Evolutionary conservation across 2,113 vertebrate genomes (phyloP), one percentile per base, ranked within the genome.

Genomic region (Oceanites oceanicus): DNA sequence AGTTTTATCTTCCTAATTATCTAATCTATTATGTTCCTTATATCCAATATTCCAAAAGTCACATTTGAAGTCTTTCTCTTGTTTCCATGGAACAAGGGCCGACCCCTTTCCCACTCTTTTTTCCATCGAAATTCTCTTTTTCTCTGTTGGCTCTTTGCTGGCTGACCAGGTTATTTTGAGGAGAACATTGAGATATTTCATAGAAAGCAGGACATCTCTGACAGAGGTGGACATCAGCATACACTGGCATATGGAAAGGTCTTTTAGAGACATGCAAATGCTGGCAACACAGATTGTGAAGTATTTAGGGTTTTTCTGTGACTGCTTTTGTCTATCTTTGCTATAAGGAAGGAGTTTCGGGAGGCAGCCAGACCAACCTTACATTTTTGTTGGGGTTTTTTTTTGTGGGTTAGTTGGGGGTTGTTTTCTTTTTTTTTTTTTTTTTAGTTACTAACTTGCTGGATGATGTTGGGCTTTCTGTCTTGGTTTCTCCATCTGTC

Each of bases 261-360:
- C 40, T 56, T 81, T 80, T 13, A 38, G 55, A 89, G 23, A 25
- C 5, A 5, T 13, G 36, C 11, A 76, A 50, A 42, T n/a, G 9
- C 17, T 63, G 38, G 6, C 19, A 73, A 63, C 29, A 58, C 45
- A 59, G 63, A 11, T 7, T 36, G 29, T 55, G 62, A 73, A 72
- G 7, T 42, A 11, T 65, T 29, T 27, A 2, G 10, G 12, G 7
- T 1, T 0, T 4, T 44, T 42, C 42, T 25, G 10, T 16, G 21
- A 20, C 32, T 67, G 4, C 10, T 86, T 52, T 84, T 68, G 2
- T 66, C 11, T 44, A 1, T n/a, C 67, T 80, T 67, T 36, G 9
- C 2, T 74, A 1, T 26, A 20, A 73, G 17, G 22, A 84, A 66
- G 26, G 27, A 29, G n/a, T 9, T 68, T 55, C 18, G 79, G 12